Conservation (phyloP, 2,113 vertebrate genomes). For the Trochalopteron elliotii region DNA sequence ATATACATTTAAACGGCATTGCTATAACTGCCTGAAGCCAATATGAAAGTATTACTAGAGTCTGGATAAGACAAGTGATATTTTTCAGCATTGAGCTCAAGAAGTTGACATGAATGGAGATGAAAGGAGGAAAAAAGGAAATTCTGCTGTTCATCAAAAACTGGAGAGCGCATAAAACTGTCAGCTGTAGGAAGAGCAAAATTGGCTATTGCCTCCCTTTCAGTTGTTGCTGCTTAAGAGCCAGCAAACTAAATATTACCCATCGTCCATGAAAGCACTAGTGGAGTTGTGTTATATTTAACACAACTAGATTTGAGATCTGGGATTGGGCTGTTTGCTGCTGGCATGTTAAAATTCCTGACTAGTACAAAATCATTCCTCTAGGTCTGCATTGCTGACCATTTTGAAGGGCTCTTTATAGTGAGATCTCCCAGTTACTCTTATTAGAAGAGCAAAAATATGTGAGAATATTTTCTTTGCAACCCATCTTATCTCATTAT, state of each 20-base stretch:
- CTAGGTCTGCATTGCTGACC: neutral
- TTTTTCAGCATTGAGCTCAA: constrained; percentile 35
- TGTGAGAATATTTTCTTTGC: neutral
- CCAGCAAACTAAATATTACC: neutral
- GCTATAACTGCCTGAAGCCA: neutral
- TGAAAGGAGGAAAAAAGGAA: constrained; percentile 9
- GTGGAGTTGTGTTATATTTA: neutral
- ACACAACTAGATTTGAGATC: neutral
- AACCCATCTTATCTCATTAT: neutral
- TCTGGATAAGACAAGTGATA: neutral
- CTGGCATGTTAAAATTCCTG: neutral
- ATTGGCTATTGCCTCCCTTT: constrained; percentile 11
- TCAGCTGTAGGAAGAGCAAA: constrained; percentile 1
- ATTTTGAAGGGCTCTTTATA: neutral
- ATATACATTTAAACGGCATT: neutral
- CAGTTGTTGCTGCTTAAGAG: neutral
- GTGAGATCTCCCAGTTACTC: neutral
- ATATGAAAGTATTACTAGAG: neutral
- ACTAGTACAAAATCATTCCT: neutral
- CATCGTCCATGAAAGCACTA: neutral
- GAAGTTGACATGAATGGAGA: constrained; percentile 36
- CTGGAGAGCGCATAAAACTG: constrained; percentile 27
- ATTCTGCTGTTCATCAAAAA: constrained; percentile 15
- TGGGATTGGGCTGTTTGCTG: neutral
- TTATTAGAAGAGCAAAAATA: neutral